Conservation (phyloP, 2,888 invertebrate genomes). For the Cylloceria caligata region DNA sequence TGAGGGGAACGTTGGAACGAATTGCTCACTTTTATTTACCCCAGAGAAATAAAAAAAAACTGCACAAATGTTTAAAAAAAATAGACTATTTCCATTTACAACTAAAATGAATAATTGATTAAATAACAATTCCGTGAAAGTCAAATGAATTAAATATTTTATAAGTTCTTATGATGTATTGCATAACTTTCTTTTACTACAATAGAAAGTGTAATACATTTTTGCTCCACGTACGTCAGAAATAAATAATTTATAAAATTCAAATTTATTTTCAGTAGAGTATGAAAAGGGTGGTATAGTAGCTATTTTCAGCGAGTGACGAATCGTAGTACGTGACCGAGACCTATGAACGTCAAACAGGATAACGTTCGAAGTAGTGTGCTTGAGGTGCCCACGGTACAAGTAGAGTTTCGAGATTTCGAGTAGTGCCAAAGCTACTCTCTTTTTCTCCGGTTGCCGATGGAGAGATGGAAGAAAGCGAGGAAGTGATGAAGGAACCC, state of each 20-base stretch:
- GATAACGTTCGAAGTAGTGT: conserved; percentile 48
- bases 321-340: conserved; percentile 49
- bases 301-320: conserved; percentile 30
- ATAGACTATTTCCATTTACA: too few species aligned
- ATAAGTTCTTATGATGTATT: too few species aligned
- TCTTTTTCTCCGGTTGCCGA: conserved; percentile 6
- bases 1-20: too few species aligned
- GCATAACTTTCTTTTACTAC: neutral
- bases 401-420: conserved; percentile 59
- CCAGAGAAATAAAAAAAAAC: too few species aligned
- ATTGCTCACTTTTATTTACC: too few species aligned
- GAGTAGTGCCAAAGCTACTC: conserved; percentile 52
- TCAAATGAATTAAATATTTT: too few species aligned
- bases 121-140: too few species aligned
- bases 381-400: conserved; percentile 35
- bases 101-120: too few species aligned
- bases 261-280: neutral
- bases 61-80: too few species aligned
- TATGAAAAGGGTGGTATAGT: neutral
- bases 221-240: neutral
- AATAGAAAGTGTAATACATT: neutral
- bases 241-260: neutral
- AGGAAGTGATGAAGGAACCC: conserved; percentile 2
- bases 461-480: conserved; percentile 13
- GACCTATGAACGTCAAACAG: conserved; percentile 34